Base-by-base conservation (phyloP, 2,797 vertebrate genomes). In the Syngnathus acus region DNA sequence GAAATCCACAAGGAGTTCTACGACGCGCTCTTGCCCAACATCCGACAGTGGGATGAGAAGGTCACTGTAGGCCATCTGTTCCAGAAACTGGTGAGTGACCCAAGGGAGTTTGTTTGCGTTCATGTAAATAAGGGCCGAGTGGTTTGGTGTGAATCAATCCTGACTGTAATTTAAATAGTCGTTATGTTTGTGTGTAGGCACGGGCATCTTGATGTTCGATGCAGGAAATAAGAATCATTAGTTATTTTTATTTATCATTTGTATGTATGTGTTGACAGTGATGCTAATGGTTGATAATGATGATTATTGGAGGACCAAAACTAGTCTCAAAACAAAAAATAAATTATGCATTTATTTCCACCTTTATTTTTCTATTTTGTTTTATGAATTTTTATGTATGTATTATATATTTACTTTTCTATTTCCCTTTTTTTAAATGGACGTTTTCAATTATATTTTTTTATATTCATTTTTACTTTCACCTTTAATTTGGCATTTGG, bases 1-100 rank as follows among this genome's bases (percentile, higher is more conserved):
- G 93, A 96, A 86, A 95, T 99, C 86, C 97, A 99, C 88, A 98
- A 97, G 72, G 95, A 98, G 75, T 97, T 99, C 84, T 98, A 98
- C 0, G 97, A 99, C 68, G 92, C 89, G 75, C 93, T 99, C 54
- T 90, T 91, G 70, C 95, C 95, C 0, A 94, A 93, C 82, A 95
- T 99, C 83, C 95, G 97, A 85, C 94, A 95, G 73, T 98, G 95
- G 95, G 95, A 99, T 60, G 94, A 95, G 85, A 94, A 94, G n/a
- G 92, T 96, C 75, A 95, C 94, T 2, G 94, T 98, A 71, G 97
- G 97, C 21, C 95, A 98, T 81, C 91, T 99, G 77, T 99, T 99
- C 86, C 94, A 97, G 89, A 99, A 98, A 79, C 91, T 99, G 95
- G 96, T 99, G 26, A 90, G 91, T 79, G 6, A 37, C 57, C 19